These are phyloP conservation scores for Zeus faber DNA, from an alignment of 2,113 vertebrate species.

Conservation along the genomic window DNA sequence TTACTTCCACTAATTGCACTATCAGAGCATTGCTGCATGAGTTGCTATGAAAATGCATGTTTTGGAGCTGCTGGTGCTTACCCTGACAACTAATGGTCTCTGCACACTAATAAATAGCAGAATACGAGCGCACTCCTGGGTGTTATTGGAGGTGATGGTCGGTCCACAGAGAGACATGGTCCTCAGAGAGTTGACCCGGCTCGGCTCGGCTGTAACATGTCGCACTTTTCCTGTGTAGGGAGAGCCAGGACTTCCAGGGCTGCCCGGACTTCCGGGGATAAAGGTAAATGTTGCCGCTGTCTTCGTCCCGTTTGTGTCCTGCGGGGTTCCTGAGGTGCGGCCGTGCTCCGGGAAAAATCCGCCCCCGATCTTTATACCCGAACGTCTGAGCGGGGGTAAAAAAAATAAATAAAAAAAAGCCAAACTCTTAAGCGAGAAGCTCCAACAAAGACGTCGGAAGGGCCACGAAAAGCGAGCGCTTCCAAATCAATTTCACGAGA, in stretches of 20 bases:
- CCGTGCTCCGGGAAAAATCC: conserved; percentile 25
- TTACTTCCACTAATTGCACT: conserved; percentile 61
- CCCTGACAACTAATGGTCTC: conserved; percentile 22
- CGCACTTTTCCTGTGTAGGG: conserved; percentile 95
- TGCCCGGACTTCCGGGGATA: conserved; percentile 99
- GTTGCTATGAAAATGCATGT: conserved; percentile 61
- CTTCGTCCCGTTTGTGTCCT: conserved; percentile 44
- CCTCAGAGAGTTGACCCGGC: conserved; percentile 50
- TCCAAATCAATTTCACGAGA: conserved; percentile 22
- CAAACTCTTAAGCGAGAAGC: not conserved
- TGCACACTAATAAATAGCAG: conserved; percentile 18
- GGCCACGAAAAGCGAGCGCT: not conserved
- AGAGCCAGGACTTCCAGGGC: conserved; percentile 99
- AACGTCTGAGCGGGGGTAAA: too few relatives aligned
- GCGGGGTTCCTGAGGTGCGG: conserved; percentile 44
- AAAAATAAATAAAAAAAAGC: too few relatives aligned
- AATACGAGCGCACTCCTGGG: not conserved
- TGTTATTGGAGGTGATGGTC: not conserved
- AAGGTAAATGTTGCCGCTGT: conserved; percentile 89
- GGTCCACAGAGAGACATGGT: not conserved
- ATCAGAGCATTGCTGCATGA: conserved; percentile 56
- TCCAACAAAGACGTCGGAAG: not conserved
- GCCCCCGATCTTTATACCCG: too few relatives aligned
- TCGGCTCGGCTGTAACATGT: conserved; percentile 84
- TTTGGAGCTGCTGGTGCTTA: conserved; percentile 34